Evolutionary conservation across 53 echinoderm and acorn worm genomes (phyloP), one percentile per base, ranked within the genome.

Genomic region (Paelopatides confundens): DNA sequence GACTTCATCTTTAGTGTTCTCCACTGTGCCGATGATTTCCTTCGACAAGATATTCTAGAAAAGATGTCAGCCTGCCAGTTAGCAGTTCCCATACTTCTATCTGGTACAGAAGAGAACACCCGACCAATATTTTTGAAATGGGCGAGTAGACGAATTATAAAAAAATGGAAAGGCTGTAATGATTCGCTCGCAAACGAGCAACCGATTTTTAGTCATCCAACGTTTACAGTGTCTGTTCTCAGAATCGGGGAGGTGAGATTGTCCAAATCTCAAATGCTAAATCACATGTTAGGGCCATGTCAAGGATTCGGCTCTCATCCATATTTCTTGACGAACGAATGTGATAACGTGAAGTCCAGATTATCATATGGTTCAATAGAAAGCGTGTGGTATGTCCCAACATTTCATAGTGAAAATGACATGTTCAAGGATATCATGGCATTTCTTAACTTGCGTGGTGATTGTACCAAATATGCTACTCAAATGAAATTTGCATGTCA

Each of bases 61-160:
- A 86, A 86, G 52, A 58, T 86, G 63, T 48, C 86, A 7, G 71
- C 31, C 3, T 86, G 86, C 33, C 86, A 86, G 50, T 50, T 86
- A 15, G 86, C 62, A 17, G 63, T 86, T 27, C 86, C 86, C 9
- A 9, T 79, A 26, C 5, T 79, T 47, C 49, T 79, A 17, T 43
- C 11, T 2, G 52, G 54, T 50, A 8, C 51, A 4, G 4, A 31
- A 13, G 8, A 0, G 18, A 33, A 31, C 10, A 33, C 6, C 7
- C 69, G 7, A 31, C 37, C 76, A 39, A 43, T 27, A 74, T 74
- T 74, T 43, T 74, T 74, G 46, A 2, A 11, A 36, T 74, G 76
- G 76, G 76, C 76, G 10, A n/a, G 31, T 27, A 18, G 76, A 17
- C 13, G 39, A 39, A 74, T 74, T 43, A 17, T 40, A 3, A 74